Evolutionary conservation across 2,888 invertebrate species (phyloP).

Genomic region (Dioctria linearis): DNA sequence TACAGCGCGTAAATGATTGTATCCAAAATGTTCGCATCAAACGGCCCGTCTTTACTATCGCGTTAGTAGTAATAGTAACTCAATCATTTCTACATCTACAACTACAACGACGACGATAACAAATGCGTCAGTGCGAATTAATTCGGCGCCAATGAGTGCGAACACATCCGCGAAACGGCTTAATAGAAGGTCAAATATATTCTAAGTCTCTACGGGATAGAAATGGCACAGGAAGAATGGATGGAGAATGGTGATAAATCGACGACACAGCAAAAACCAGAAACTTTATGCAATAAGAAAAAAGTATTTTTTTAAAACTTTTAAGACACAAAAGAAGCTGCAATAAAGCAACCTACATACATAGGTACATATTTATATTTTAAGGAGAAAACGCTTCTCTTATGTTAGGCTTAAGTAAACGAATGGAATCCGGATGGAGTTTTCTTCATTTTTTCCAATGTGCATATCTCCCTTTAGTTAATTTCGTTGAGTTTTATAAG

Average conservation of each 20-base stretch:
- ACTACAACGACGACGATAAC: background rate
- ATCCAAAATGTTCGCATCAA: conserved; percentile 71
- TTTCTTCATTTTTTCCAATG: conserved; percentile 25
- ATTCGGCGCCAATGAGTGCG: conserved; percentile 7
- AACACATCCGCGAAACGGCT: conserved; percentile 40
- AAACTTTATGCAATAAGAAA: conserved; percentile 52
- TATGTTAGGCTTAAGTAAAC: conserved; percentile 46
- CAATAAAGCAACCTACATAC: conserved; percentile 22
- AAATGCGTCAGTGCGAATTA: background rate
- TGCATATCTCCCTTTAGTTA: conserved; percentile 46
- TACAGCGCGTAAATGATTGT: conserved; percentile 72
- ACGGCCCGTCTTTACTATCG: conserved; percentile 39
- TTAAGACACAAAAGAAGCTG: conserved; percentile 35
- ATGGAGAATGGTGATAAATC: background rate
- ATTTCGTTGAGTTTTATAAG: conserved; percentile 25
- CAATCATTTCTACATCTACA: background rate
- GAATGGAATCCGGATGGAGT: conserved; percentile 27
- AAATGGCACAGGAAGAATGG: background rate
- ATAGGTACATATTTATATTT: background rate
- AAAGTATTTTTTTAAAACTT: conserved; percentile 54
- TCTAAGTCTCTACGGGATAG: conserved; percentile 40
- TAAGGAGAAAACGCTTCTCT: conserved; percentile 48
- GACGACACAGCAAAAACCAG: background rate
- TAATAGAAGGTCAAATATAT: conserved; percentile 56
- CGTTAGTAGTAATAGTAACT: background rate